A percentile compares a stretch with the other conserved stretches of the same genome.
Conservation (phyloP, 2,797 vertebrate species). For the Typhlichthys eigenmanni region DNA sequence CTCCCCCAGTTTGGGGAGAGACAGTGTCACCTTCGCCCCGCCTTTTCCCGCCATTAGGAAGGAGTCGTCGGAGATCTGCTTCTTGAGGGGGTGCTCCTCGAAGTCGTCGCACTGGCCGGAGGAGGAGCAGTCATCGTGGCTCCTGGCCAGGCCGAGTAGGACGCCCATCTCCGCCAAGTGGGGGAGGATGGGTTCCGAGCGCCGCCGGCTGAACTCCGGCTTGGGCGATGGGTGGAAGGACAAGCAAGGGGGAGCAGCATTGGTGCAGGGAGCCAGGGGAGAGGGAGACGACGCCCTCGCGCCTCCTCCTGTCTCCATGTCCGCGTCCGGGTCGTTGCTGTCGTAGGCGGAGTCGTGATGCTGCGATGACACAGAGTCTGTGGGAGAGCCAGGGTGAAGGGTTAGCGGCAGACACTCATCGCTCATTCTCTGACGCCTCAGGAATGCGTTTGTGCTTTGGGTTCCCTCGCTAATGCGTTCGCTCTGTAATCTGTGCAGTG, state of each 20-base stretch:
- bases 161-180: slow-evolving; percentile 47
- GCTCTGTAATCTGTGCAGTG: too few species aligned
- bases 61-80: slow-evolving; percentile 79
- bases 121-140: slow-evolving; percentile 82
- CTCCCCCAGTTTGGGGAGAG: slow-evolving; percentile 61
- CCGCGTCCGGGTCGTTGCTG: slow-evolving; percentile 86
- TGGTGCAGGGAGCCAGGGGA: slow-evolving; percentile 33
- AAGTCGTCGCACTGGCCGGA: slow-evolving; percentile 49
- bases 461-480: too few species aligned
- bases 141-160: slow-evolving; percentile 79
- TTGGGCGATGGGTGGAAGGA: slow-evolving; percentile 64
- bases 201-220: slow-evolving; percentile 75
- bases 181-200: slow-evolving; percentile 86
- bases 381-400: slow-evolving; percentile 13
- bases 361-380: slow-evolving; percentile 82
- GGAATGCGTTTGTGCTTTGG: too few species aligned
- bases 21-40: slow-evolving; percentile 6
- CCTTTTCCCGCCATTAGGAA: slow-evolving; percentile 58
- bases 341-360: slow-evolving; percentile 94
- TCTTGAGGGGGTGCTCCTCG: slow-evolving; percentile 69
- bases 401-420: not conserved
- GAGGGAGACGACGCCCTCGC: slow-evolving; percentile 37
- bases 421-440: too few species aligned
- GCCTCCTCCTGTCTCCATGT: slow-evolving; percentile 36
- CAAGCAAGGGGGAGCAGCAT: slow-evolving; percentile 44